Base-by-base conservation (phyloP, 2,888 invertebrate genomes). In the Odiellus spinosus region DNA sequence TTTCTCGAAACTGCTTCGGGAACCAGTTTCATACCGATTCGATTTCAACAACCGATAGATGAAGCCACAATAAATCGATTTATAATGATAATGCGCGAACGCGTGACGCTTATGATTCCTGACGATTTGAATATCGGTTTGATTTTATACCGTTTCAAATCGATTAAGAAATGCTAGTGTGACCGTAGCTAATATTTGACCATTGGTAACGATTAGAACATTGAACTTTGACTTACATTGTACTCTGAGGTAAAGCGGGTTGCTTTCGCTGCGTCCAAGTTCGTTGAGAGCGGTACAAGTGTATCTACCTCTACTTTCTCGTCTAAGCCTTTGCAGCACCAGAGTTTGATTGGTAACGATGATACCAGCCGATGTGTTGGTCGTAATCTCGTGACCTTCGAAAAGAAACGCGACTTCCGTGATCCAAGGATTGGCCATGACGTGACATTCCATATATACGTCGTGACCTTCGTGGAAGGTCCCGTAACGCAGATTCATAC, bases 371-470 rank as follows among this genome's bases (percentile, higher is more conserved):
- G 45, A 18, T 8, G 34, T 17, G 45, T 51, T 45, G 8, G 45
- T n/a, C 4, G 40, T 12, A 5, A 53, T 40, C 11, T 46, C 39
- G 11, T 39, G 35, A 32, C 44, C 49, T 38, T 51, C 51, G 36
- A 51, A 53, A 14, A 47, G 42, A 49, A 50, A 53, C 3, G 47
- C 48, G 10, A 51, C 43, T 38, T 49, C 47, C 12, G 46, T 46
- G 6, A 53, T 43, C 45, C 48, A 49, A 2, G 53, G 53, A 41
- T 53, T 53, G n/a, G 51, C 47, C 44, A 40, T 46, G 17, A 53
- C 43, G n/a, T 42, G 42, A 40, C 53, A 53, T 40, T 51, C 53
- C 32, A 53, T 10, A 5, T 42, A 49, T 5, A 53, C 48, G 12
- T 49, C 46, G 17, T 38, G 40, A 10, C 49, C 51, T 45, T 53